These are phyloP conservation scores for Coelopa pilipes DNA, from an alignment of 2,888 invertebrate genomes.

Conservation along the genomic window DNA sequence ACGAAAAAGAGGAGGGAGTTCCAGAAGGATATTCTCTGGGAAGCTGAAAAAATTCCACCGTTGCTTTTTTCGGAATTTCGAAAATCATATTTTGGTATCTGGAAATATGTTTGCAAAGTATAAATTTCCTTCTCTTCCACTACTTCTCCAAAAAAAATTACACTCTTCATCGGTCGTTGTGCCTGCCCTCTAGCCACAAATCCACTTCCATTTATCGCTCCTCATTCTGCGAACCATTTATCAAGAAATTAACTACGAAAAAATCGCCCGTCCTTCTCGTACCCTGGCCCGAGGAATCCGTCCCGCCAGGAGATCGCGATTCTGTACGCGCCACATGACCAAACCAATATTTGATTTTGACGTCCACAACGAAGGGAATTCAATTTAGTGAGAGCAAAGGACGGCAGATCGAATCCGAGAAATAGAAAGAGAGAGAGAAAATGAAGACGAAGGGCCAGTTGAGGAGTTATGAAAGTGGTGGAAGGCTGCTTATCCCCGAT, in stretches of 20 bases:
- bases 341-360: slow-evolving; percentile 35
- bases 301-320: not conserved
- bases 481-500: not conserved
- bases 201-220: not conserved
- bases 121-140: not conserved
- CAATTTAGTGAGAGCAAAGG: not conserved
- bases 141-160: not conserved
- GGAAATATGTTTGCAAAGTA: not conserved
- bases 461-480: slow-evolving; percentile 27
- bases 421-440: not conserved
- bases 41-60: no score
- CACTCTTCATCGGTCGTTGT: not conserved
- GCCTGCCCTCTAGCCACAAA: slow-evolving; percentile 8
- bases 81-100: not conserved
- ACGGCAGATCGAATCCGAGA: slow-evolving; percentile 1
- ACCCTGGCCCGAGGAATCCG: not conserved
- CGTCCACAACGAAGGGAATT: not conserved
- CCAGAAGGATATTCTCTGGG: no score
- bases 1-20: no score
- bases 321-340: slow-evolving; percentile 8
- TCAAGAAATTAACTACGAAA: slow-evolving; percentile 32
- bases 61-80: no score
- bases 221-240: slow-evolving; percentile 28
- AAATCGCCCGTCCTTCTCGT: not conserved
- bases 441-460: not conserved